Conservation (phyloP, 2,113 vertebrate species). For the Tapirus terrestris region DNA sequence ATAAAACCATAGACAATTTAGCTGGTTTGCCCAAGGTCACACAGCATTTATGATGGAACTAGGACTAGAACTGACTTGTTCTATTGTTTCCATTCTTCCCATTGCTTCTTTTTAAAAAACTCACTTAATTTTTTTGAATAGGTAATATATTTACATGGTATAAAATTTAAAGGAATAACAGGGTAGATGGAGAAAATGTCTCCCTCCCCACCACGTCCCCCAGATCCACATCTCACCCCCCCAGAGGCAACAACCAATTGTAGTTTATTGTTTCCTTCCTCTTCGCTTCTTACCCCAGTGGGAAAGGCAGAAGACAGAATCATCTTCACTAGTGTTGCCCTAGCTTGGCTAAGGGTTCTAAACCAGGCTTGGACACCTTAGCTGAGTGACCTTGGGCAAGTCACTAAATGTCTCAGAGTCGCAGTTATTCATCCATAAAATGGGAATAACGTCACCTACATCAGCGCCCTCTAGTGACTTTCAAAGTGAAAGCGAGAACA, state of each 20-base stretch:
- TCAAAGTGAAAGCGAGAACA: background rate
- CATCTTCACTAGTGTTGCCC: background rate
- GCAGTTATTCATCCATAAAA: background rate
- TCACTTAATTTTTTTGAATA: background rate
- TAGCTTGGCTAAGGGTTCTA: background rate
- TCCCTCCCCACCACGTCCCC: background rate
- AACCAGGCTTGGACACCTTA: background rate
- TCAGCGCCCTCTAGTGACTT: too few species aligned
- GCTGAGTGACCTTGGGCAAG: background rate
- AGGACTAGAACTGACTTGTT: background rate
- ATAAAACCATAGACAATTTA: background rate
- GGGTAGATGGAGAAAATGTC: background rate
- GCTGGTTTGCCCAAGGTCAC: background rate
- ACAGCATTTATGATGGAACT: background rate
- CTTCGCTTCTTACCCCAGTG: background rate
- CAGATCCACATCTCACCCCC: background rate
- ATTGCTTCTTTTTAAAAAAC: background rate
- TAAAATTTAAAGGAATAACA: background rate
- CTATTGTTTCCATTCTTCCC: background rate
- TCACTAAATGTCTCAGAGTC: background rate
- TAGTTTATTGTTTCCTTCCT: background rate
- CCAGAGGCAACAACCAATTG: background rate
- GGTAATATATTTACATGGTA: background rate
- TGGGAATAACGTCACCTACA: background rate
- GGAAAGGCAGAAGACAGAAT: background rate